These are phyloP conservation scores for Brachyistius frenatus DNA, from an alignment of 2,113 vertebrate genomes.

Conservation along the genomic window DNA sequence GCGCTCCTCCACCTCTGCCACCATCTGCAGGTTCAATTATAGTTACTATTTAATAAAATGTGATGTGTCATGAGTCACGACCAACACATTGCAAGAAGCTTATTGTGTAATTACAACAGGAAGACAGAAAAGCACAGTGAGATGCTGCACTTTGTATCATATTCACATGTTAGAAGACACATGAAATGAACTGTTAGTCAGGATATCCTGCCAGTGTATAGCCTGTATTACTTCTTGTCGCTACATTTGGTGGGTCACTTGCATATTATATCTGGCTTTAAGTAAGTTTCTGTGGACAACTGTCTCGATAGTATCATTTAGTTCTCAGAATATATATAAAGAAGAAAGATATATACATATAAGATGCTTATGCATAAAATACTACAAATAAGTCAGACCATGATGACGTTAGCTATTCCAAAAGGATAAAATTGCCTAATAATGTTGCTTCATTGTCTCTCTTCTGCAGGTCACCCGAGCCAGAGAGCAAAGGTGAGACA, in stretches of 20 bases:
- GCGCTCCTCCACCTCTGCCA: conserved; percentile 62
- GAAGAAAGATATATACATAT: too few species aligned
- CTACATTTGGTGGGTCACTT: too few species aligned
- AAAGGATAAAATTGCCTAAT: neutral
- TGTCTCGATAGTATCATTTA: too few species aligned
- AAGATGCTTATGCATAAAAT: too few species aligned
- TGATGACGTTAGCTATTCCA: neutral
- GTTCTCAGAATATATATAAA: too few species aligned
- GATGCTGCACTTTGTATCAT: neutral
- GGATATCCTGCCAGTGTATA: neutral
- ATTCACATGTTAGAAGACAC: neutral
- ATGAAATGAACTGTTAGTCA: neutral
- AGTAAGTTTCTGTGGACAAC: too few species aligned
- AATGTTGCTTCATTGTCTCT: conserved; percentile 18
- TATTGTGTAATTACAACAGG: neutral
- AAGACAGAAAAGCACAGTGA: neutral
- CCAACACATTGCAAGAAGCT: accelerated
- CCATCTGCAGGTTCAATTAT: conserved; percentile 64
- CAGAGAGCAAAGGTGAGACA: conserved; percentile 77
- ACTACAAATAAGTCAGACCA: too few species aligned
- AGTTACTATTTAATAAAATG: neutral
- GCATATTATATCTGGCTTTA: too few species aligned
- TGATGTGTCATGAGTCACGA: neutral
- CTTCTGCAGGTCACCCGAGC: conserved; percentile 74
- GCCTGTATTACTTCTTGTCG: too few species aligned